Percentiles rank a stretch among this genome's conserved stretches.
phyloP scores from a whole-genome alignment of 2,113 vertebrate species.

The Esox niger region DNA sequence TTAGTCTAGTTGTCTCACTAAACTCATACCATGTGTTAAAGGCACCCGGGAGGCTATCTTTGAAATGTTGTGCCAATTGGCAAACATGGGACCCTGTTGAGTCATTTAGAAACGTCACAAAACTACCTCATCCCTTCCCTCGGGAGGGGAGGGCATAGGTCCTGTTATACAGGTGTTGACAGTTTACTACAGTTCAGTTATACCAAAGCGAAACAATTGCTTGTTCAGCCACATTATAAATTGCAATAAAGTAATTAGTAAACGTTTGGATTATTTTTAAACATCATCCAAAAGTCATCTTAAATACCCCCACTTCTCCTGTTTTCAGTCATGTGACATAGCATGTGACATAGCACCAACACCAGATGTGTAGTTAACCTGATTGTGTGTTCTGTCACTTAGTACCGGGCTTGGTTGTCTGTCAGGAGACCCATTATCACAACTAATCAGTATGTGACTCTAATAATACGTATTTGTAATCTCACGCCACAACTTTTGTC shows the following conservation, averaged over 20 bases:
- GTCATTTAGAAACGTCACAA: conserved; percentile 26
- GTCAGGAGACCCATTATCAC: neutral
- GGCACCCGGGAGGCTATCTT: neutral
- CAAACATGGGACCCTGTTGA: conserved; percentile 13
- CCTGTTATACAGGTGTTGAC: conserved; percentile 35
- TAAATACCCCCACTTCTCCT: neutral
- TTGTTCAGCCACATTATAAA: neutral
- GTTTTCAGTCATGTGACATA: neutral
- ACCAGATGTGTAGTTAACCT: neutral
- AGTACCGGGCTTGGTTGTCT: neutral
- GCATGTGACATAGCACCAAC: neutral
- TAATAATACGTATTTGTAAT: neutral
- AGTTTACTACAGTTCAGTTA: neutral
- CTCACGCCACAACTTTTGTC: neutral
- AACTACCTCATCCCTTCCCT: conserved; percentile 22
- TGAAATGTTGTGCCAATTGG: conserved; percentile 35
- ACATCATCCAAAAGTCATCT: neutral
- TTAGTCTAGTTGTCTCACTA: no score
- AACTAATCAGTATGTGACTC: neutral
- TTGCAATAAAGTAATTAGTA: neutral
- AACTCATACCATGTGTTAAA: neutral
- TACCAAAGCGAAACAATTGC: neutral
- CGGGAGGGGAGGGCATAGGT: conserved; percentile 23
- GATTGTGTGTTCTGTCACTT: neutral
- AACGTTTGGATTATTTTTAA: no score